Base-by-base conservation (phyloP, 2,888 invertebrate genomes). In the Panzeria rudis region DNA sequence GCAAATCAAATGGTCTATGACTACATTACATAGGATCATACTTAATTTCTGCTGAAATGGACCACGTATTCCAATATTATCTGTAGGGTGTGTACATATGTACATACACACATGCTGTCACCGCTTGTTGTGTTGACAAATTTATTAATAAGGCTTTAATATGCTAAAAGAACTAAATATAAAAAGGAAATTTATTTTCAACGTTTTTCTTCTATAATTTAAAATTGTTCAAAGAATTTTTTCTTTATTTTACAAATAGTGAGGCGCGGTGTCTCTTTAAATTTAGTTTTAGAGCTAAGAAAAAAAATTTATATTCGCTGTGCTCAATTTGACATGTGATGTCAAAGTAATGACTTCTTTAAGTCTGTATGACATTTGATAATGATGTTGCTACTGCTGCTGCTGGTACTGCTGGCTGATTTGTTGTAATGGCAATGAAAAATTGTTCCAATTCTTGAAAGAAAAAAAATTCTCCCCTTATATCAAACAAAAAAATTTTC, bases 261-360 rank as follows among this genome's bases (percentile, higher is more conserved):
- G 69, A 47, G 50, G 44, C 52, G 69, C 69, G 76, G 69, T 71
- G 71, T 71, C 62, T 64, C 35, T 82, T 82, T 76, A 25, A 81
- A 82, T 71, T 59, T 69, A 82, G 13, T 47, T 54, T 17, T 15
- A 15, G 15, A 3, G 47, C 6, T 25, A 69, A 69, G 11, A 15
- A 23, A 38, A 62, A 8, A 25, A 7, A 56, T 62, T 7, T 66
- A 59, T 41, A 38, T 17, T n/a, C n/a, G 25, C n/a, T 41, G 62
- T 61, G 72, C 90, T 90, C 66, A 73, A 68, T 89, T 90, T 91
- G 91, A 91, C 91, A 91, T 90, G 88, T 89, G 88, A 90, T 91
- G 91, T 91, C 91, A 91, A 90, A 91, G 91, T 91, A 91, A 91
- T 91, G 91, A 91, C 91, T 91, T 90, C 89, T 88, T 89, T 89